phyloP scores from a whole-genome alignment of 2,888 invertebrate genomes.

The Sussaba pulchella region DNA sequence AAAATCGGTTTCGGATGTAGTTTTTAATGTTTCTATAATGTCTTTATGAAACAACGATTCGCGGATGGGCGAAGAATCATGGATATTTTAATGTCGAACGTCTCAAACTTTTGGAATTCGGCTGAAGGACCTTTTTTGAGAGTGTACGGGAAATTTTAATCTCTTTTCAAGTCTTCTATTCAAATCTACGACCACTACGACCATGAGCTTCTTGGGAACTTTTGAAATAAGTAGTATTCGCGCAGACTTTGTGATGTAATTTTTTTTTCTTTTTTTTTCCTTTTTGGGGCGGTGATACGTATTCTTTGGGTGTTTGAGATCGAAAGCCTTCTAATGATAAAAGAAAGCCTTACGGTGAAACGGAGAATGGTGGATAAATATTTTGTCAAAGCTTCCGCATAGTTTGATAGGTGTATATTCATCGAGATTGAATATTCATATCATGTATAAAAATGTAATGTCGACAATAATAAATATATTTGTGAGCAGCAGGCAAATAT shows the following conservation, averaged over 20 bases:
- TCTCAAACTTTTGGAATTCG: not conserved
- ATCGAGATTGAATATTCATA: conserved; percentile 57
- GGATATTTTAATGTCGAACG: not conserved
- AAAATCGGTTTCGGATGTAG: not conserved
- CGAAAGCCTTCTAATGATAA: conserved; percentile 50
- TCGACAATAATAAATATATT: conserved; percentile 70
- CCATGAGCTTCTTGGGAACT: conserved; percentile 33
- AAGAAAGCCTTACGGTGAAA: conserved; percentile 45
- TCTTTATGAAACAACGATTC: not conserved
- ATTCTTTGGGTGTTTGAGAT: conserved; percentile 26
- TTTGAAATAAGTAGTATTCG: conserved; percentile 27
- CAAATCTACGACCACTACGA: conserved; percentile 31
- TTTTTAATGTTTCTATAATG: not conserved
- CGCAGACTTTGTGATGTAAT: not conserved
- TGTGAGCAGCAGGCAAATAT: conserved; percentile 17
- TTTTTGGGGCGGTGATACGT: conserved; percentile 7
- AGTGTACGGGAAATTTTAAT: not conserved
- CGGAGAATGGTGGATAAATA: conserved; percentile 46
- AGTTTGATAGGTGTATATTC: conserved; percentile 55
- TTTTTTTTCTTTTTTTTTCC: not conserved
- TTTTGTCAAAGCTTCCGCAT: conserved; percentile 60
- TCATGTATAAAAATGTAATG: conserved; percentile 66
- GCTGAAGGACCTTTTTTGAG: not conserved
- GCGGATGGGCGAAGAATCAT: conserved; percentile 1
- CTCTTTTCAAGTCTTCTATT: too few relatives aligned